Evolutionary conservation across 2,888 invertebrate species (phyloP).

Genomic region (Drosophila rubida): DNA sequence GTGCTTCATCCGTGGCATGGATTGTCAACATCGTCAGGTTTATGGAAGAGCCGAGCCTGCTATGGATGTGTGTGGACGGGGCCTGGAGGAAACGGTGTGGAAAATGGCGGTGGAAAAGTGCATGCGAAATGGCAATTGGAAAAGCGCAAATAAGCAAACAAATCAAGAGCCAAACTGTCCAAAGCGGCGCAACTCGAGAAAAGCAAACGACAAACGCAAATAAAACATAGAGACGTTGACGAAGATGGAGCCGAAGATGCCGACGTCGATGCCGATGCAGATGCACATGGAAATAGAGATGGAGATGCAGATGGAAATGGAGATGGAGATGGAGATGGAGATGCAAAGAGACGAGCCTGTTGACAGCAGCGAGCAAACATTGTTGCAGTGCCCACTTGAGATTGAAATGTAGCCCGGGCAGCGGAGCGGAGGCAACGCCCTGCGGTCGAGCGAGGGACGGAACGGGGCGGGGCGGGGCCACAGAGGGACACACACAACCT

Average conservation of each 20-base stretch:
- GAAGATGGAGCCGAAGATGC: slow-evolving; percentile 5
- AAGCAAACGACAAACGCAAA: slow-evolving; percentile 29
- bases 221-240: slow-evolving; percentile 20
- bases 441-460: background rate
- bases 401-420: slow-evolving; percentile 52
- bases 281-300: slow-evolving; percentile 2
- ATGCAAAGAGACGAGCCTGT: slow-evolving; percentile 45
- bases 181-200: slow-evolving; percentile 37
- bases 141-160: slow-evolving; percentile 61
- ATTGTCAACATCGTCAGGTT: slow-evolving; percentile 55
- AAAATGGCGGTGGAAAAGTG: slow-evolving; percentile 57
- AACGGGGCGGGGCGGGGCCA: background rate
- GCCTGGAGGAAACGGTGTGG: slow-evolving; percentile 44
- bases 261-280: background rate
- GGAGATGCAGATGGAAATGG: slow-evolving; percentile 11
- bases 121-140: slow-evolving; percentile 57
- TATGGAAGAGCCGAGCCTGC: slow-evolving; percentile 14
- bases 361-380: slow-evolving; percentile 61
- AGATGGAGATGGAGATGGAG: slow-evolving; percentile 15
- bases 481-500: slow-evolving; percentile 27
- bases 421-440: background rate
- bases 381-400: slow-evolving; percentile 53
- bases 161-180: slow-evolving; percentile 48
- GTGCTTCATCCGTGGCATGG: slow-evolving; percentile 43
- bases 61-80: background rate